Evolutionary conservation across 2,113 vertebrate species (phyloP), one percentile per base, ranked within the genome.

Genomic region (Albula glossodonta): DNA sequence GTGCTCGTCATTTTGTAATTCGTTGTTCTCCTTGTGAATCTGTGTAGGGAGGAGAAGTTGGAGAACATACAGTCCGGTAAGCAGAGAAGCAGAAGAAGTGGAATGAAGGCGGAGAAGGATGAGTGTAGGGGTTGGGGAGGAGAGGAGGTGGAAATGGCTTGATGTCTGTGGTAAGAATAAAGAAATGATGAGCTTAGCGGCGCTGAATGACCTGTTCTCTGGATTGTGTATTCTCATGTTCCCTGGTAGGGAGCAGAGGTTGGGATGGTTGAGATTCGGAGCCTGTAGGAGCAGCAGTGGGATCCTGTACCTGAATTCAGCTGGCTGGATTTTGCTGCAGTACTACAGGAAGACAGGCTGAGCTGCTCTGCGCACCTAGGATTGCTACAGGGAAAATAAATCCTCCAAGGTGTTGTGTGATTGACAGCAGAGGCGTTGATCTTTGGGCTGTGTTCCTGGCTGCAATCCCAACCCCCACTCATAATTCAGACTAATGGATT

Each of bases 401-500:
- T 93, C 86, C 52, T 81, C 84, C 66, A 51, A 92, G 87, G 92
- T 90, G 88, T 57, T 88, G 82, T 88, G 87, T 93, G 93, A 93
- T 86, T 92, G 93, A 93, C 92, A 92, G 86, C 57, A 88, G 89
- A 88, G 83, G 51, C 41, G 60, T 51, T 81, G 8, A 10, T 70
- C 81, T 79, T 84, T 51, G 81, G 81, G 80, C 51, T 80, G 15
- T 41, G 12, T 80, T 78, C 84, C 25, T 60, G 22, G 22, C 82
- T 80, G 87, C 86, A 85, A 85, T 22, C 82, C 85, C 83, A 83
- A 31, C 19, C 78, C 77, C 66, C 50, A 90, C 88, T 88, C 90
- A 89, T 92, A 91, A 92, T 88, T 90, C 87, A 85, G 80, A 13
- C 87, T 91, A 91, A 93, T 90, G 90, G 89, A 91, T 87, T 77